These are phyloP conservation scores for Sphaeramia orbicularis DNA, from an alignment of 2,797 vertebrate genomes.

Conservation along the genomic window DNA sequence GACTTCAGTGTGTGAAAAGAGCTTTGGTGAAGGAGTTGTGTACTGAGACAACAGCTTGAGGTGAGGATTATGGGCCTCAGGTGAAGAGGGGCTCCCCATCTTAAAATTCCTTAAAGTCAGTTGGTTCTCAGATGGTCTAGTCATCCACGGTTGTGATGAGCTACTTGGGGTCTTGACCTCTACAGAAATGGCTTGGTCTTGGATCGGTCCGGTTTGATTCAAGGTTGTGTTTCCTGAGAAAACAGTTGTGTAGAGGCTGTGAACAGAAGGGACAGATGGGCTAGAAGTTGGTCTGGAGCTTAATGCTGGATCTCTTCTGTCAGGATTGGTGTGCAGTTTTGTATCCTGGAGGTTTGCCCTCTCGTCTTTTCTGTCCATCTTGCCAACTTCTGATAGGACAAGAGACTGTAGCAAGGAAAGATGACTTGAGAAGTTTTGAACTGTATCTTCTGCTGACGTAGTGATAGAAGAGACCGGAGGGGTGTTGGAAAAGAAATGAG, in stretches of 20 bases:
- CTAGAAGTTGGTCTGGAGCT: neutral
- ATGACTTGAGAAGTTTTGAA: neutral
- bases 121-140: neutral
- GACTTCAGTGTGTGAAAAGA: neutral
- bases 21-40: neutral
- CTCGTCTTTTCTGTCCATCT: neutral
- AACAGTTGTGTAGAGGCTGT: neutral
- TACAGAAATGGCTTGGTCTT: conserved; percentile 2
- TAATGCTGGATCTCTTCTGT: conserved; percentile 42
- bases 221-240: neutral
- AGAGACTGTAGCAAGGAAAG: neutral
- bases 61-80: neutral
- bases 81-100: too few species aligned
- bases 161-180: neutral
- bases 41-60: neutral
- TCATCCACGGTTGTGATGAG: neutral
- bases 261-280: neutral
- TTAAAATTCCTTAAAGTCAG: neutral
- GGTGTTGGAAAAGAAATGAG: neutral
- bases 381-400: neutral
- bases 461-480: neutral
- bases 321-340: neutral
- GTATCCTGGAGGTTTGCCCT: neutral
- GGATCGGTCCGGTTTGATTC: neutral
- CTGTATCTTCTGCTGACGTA: conserved; percentile 1